Evolutionary conservation across 2,113 vertebrate species (phyloP), one percentile per base, ranked within the genome.

Genomic region (Dasypus novemcinctus): DNA sequence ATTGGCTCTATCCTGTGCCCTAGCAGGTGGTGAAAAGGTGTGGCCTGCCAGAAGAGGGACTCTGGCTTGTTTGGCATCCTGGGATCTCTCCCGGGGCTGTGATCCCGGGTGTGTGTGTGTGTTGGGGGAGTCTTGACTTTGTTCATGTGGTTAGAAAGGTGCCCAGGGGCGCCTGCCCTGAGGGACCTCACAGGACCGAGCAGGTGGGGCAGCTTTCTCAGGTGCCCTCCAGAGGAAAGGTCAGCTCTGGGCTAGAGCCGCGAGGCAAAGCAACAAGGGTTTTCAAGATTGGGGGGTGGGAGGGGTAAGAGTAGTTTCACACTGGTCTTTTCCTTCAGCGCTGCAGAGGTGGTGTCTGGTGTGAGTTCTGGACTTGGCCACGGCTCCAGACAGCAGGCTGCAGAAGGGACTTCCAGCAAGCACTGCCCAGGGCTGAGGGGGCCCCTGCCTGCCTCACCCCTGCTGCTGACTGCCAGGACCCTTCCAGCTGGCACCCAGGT

Each of bases 391-490:
- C 25, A 6, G 49, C 18, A 49, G 18, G 69, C 18, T 17, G 0
- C 7, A n/a, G 13, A 11, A 36, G 27, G 36, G 15, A 20, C 41
- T 31, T 68, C 29, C 9, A 0, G 13, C 13, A 18, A 46, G 46
- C 43, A 12, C n/a, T 81, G 46, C 64, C 33, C 57, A 2, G 1
- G 38, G 68, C 6, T 18, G 7, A 2, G 63, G 18, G 33, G 18
- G 75, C 12, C 38, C 14, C 15, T 49, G 27, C 43, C 43, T 29
- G 18, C 7, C 33, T 38, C 1, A 2, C 29, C 7, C 2, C 13
- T 4, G n/a, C 11, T 3, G 0, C 7, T 76, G 4, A 18, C 21
- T 1, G 6, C 11, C 29, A n/a, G 23, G 43, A 3, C n/a, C 69
- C 27, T 57, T 76, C 36, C 72, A 38, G 7, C 12, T 33, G 36